These are phyloP conservation scores for Biston stratarius DNA, from an alignment of 2,888 invertebrate species.

Conservation along the genomic window DNA sequence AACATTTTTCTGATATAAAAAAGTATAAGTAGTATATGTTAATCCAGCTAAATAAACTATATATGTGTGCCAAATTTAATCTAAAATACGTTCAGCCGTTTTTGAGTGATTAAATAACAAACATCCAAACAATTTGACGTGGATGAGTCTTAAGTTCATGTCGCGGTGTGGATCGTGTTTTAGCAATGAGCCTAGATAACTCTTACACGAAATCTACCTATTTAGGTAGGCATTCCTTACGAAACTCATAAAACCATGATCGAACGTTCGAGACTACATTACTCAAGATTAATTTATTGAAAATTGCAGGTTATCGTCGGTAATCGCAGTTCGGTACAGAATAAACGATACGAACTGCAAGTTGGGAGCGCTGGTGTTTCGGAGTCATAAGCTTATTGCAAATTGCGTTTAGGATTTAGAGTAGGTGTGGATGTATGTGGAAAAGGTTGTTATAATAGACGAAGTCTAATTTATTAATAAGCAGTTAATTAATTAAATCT, in stretches of 20 bases:
- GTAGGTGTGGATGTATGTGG: slow-evolving; percentile 10
- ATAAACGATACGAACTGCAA: slow-evolving; percentile 9
- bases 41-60: too few relatives aligned
- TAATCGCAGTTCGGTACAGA: slow-evolving; percentile 13
- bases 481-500: too few relatives aligned
- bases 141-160: not conserved
- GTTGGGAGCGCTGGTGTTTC: slow-evolving; percentile 18
- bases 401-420: slow-evolving; percentile 2
- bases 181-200: not conserved
- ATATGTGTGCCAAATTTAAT: too few relatives aligned
- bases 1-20: too few relatives aligned
- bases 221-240: slow-evolving; percentile 8
- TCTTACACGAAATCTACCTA: slow-evolving; percentile 5
- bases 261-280: slow-evolving; percentile 25
- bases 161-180: not conserved
- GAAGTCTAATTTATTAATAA: too few relatives aligned
- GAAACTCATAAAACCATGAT: slow-evolving; percentile 28
- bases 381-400: slow-evolving; percentile 9
- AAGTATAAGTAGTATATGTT: too few relatives aligned
- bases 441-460: not conserved
- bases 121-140: too few relatives aligned
- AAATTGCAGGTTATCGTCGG: slow-evolving; percentile 28
- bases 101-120: too few relatives aligned
- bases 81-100: too few relatives aligned
- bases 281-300: slow-evolving; percentile 29